Evolutionary conservation across 2,888 invertebrate genomes (phyloP).

Genomic region (Pomacea canaliculata): DNA sequence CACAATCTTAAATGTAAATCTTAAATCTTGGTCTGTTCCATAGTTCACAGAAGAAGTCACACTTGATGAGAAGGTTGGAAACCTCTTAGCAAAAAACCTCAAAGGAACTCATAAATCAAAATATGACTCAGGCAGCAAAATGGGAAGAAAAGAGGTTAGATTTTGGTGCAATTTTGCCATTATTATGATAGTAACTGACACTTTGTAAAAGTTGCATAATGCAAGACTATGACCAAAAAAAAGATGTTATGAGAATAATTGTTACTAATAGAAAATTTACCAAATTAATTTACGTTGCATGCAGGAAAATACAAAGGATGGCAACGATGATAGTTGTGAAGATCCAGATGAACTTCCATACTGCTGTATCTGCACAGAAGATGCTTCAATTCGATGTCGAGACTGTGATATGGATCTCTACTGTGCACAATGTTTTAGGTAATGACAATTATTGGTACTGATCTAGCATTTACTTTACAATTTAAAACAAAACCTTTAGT

Average conservation of each 20-base stretch:
- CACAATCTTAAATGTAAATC: too few species aligned
- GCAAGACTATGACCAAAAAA: background rate
- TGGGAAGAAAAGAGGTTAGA: too few species aligned
- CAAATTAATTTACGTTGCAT: background rate
- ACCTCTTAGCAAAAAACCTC: conserved; percentile 1
- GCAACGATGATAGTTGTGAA: conserved; percentile 32
- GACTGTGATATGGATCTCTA: conserved; percentile 86
- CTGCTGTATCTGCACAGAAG: conserved; percentile 89
- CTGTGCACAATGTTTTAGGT: conserved; percentile 80
- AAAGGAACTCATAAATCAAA: background rate
- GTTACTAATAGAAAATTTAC: too few species aligned
- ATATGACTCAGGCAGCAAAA: background rate
- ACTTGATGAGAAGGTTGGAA: conserved; percentile 47
- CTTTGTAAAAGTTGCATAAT: too few species aligned
- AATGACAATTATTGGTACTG: conserved; percentile 18
- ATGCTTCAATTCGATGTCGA: conserved; percentile 80
- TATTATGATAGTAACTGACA: too few species aligned
- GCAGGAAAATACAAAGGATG: background rate
- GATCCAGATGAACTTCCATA: conserved; percentile 76
- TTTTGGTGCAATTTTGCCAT: too few species aligned
- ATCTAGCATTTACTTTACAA: background rate
- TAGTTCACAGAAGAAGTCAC: conserved; percentile 53
- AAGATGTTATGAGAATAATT: background rate
- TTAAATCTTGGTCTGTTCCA: background rate
- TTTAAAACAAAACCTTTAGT: background rate